Evolutionary conservation across 2,797 vertebrate genomes (phyloP), one percentile per base, ranked within the genome.

Genomic region (Sparidentex hasta): DNA sequence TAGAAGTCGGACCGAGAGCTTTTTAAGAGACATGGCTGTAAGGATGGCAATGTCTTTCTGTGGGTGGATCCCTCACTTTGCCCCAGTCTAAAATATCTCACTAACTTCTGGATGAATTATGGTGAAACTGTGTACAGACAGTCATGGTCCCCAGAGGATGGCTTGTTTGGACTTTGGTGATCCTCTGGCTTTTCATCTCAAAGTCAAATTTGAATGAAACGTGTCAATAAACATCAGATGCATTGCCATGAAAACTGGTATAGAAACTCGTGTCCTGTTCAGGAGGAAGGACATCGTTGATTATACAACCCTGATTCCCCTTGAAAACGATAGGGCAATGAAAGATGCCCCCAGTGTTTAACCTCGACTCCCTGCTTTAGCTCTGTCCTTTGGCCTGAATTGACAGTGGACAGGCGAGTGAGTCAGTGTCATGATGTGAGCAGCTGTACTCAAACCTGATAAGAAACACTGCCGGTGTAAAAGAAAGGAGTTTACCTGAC

Each of bases 311-410:
- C 33, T 7, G 7, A 33, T 33, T 33, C 33, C 33, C 29, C 29
- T 29, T 29, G 29, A 29, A 29, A 29, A 29, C 29, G 3, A 29
- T 1, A 29, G 3, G 29, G 29, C 65, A 82, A 77, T 88, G 71
- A 84, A 78, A 81, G 62, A 72, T 64, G 3, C 18, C 43, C 44
- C 5, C 38, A 56, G 3, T 66, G 50, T 70, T 80, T 69, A 25
- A 50, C 23, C 52, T 8, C 38, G 8, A 52, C 65, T 44, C 16
- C 17, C 38, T 38, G 33, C 29, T 55, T 78, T 43, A 18, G n/a
- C 23, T 27, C 78, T 80, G 11, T 67, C 51, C 70, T 65, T 74
- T 54, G 51, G 16, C 61, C 25, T 71, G 46, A 71, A 18, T 44
- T 21, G 3, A 68, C 71, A 46, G 44, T 58, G 78, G 55, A 21